Evolutionary conservation across 2,888 invertebrate species (phyloP).

Genomic region (Choristoneura rosaceana): DNA sequence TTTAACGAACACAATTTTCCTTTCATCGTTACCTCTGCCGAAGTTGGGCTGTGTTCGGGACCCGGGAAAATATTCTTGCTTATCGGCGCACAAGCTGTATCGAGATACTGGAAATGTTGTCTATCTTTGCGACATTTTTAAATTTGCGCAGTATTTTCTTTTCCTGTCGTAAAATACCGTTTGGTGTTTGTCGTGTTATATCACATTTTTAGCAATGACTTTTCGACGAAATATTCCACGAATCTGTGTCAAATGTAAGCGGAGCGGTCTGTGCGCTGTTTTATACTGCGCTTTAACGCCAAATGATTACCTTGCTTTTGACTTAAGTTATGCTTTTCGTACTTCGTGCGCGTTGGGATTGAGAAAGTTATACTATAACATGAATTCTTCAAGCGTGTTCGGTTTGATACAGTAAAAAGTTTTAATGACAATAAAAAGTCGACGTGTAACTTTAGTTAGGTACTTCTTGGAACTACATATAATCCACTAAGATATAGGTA

Average conservation of each 20-base stretch:
- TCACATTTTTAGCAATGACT: not conserved
- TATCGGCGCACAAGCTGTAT: slow-evolving; percentile 18
- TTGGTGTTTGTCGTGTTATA: not conserved
- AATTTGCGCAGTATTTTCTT: not conserved
- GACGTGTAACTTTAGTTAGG: too few relatives aligned
- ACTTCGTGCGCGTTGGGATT: not conserved
- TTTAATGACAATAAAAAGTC: too few relatives aligned
- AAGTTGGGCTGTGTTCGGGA: not conserved
- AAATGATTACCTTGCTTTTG: slow-evolving; percentile 3
- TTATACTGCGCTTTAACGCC: not conserved
- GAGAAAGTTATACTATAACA: not conserved
- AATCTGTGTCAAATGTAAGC: slow-evolving; percentile 14
- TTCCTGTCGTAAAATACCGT: not conserved
- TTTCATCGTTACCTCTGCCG: slow-evolving; percentile 13
- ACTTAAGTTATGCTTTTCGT: not conserved
- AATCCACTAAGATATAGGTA: not conserved
- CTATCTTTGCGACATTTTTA: not conserved
- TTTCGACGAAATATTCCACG: not conserved
- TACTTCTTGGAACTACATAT: not conserved
- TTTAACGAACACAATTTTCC: slow-evolving; percentile 21
- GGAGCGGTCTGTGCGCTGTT: not conserved
- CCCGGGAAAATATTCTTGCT: slow-evolving; percentile 11
- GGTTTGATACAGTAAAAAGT: too few relatives aligned
- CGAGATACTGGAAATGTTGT: not conserved
- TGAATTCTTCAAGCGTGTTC: too few relatives aligned